phyloP scores from a whole-genome alignment of 2,797 vertebrate genomes.

The Micromesistius poutassou region DNA sequence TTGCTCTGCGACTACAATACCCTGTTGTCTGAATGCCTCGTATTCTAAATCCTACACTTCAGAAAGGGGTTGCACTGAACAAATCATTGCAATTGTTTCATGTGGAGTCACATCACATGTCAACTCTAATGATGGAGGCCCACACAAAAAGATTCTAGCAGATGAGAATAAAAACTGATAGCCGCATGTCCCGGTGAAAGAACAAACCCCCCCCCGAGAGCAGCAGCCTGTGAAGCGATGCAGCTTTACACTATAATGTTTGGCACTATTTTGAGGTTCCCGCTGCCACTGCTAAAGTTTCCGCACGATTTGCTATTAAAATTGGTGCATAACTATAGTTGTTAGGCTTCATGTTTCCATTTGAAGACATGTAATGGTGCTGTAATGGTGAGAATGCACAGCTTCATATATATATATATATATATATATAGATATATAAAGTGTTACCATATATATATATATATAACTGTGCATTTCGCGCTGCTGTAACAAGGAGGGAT shows the following conservation, averaged over 20 bases:
- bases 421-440: neutral
- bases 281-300: constrained; percentile 53
- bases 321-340: constrained; percentile 42
- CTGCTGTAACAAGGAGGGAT: constrained; percentile 42
- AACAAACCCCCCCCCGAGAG: constrained; percentile 54
- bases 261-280: constrained; percentile 29
- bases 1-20: constrained; percentile 28
- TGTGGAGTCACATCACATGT: constrained; percentile 58
- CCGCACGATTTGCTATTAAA: constrained; percentile 66
- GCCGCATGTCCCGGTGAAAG: constrained; percentile 54
- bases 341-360: constrained; percentile 46
- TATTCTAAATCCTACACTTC: constrained; percentile 43
- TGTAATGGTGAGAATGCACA: constrained; percentile 38
- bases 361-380: constrained; percentile 56
- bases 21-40: constrained; percentile 33
- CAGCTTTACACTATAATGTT: constrained; percentile 57
- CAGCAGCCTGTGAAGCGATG: constrained; percentile 67
- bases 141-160: constrained; percentile 55
- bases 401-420: constrained; percentile 32
- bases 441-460: neutral
- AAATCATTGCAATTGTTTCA: constrained; percentile 66
- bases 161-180: constrained; percentile 46
- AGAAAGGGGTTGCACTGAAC: constrained; percentile 42
- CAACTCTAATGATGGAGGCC: constrained; percentile 70
- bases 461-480: constrained; percentile 18